A percentile compares a stretch with the other conserved stretches of the same genome.
phyloP scores from a whole-genome alignment of 2,888 invertebrate genomes.

The Caenorhabditis sp. region DNA sequence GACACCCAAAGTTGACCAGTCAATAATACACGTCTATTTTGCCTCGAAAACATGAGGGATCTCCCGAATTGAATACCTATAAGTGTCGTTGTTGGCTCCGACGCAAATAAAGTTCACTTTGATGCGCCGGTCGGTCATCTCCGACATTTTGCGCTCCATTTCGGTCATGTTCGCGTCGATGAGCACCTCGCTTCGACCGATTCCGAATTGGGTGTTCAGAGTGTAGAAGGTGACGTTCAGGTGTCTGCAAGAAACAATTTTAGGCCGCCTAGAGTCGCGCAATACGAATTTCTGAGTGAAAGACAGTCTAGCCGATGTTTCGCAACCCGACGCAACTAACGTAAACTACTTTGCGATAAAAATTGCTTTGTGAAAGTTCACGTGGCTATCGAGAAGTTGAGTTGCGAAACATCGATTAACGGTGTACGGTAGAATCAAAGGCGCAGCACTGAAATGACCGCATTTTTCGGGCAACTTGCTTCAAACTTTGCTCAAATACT shows the following conservation, averaged over 20 bases:
- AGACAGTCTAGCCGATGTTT: too few species aligned
- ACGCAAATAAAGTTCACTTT: slow-evolving; percentile 61
- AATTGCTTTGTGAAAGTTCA: too few species aligned
- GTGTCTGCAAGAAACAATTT: slow-evolving; percentile 27
- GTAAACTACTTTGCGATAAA: too few species aligned
- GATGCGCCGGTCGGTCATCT: slow-evolving; percentile 52
- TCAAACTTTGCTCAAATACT: too few species aligned
- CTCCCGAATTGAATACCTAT: slow-evolving; percentile 36
- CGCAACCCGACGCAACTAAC: too few species aligned
- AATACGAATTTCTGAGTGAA: too few species aligned
- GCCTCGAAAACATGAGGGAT: slow-evolving; percentile 7
- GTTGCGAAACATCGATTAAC: too few species aligned
- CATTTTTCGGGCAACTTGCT: too few species aligned
- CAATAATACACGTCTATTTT: slow-evolving; percentile 29
- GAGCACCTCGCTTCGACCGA: slow-evolving; percentile 45
- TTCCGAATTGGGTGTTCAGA: slow-evolving; percentile 36
- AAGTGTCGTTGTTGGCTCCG: slow-evolving; percentile 51
- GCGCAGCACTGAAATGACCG: too few species aligned
- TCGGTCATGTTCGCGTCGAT: slow-evolving; percentile 58
- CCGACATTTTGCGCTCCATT: slow-evolving; percentile 53
- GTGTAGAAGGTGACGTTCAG: slow-evolving; percentile 53
- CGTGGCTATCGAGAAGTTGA: too few species aligned
- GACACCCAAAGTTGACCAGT: slow-evolving; percentile 43
- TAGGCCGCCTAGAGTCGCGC: background rate
- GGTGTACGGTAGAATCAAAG: too few species aligned